Conservation (phyloP, 1,140 invertebrate species). For the Probaryconus sp. region DNA sequence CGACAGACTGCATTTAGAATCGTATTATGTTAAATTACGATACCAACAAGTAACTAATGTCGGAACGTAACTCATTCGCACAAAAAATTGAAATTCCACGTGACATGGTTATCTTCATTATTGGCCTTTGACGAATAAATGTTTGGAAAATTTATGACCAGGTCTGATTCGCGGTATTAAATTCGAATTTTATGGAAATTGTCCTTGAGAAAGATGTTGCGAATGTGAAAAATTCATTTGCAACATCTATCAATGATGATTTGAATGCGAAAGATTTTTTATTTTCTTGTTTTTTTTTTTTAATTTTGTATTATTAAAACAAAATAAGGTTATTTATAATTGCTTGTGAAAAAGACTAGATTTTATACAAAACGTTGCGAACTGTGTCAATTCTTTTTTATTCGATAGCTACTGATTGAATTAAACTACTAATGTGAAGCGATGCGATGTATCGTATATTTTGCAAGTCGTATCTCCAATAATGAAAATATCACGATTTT, state of each 20-base stretch:
- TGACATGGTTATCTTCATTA: conserved; percentile 47
- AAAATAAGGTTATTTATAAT: too few relatives aligned
- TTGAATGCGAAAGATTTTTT: too few relatives aligned
- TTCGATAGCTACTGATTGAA: conserved; percentile 32
- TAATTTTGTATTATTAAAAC: background rate
- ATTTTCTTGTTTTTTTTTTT: background rate
- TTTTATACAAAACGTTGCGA: too few relatives aligned
- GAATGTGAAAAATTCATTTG: background rate
- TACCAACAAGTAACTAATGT: conserved; percentile 41
- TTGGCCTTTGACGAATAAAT: conserved; percentile 25
- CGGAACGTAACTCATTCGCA: conserved; percentile 39
- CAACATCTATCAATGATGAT: too few relatives aligned
- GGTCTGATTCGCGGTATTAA: conserved; percentile 25
- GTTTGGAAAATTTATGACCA: conserved; percentile 32
- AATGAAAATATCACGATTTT: conserved; percentile 46
- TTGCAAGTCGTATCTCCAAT: conserved; percentile 10
- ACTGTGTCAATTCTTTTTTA: conserved; percentile 26
- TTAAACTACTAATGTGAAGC: conserved; percentile 34
- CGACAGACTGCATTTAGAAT: conserved; percentile 37
- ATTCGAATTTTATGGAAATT: conserved; percentile 25
- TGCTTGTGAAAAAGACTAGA: too few relatives aligned
- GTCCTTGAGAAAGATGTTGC: conserved; percentile 28
- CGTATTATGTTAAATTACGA: conserved; percentile 49
- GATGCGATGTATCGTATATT: conserved; percentile 32
- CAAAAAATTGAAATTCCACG: conserved; percentile 47